Conservation (phyloP, 2,888 invertebrate species). For the Hipparchia semele region DNA sequence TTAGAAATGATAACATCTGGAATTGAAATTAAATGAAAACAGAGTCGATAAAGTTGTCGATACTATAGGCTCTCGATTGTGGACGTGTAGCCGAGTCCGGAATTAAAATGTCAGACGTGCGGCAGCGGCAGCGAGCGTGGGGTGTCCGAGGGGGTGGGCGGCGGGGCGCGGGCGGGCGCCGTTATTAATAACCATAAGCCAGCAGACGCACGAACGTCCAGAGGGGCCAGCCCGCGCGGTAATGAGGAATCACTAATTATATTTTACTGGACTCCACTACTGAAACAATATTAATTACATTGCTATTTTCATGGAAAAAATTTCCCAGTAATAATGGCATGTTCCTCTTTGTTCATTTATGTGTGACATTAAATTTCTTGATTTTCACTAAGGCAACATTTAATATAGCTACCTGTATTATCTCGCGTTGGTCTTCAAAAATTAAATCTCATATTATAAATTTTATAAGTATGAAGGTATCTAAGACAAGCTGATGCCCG, state of each 20-base stretch:
- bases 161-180: conserved; percentile 60
- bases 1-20: conserved; percentile 5
- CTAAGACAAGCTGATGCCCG: background rate
- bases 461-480: too few species aligned
- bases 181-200: conserved; percentile 84
- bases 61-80: conserved; percentile 59
- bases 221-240: conserved; percentile 79
- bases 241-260: conserved; percentile 84
- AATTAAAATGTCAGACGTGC: conserved; percentile 83
- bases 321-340: conserved; percentile 9
- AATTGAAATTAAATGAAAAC: conserved; percentile 55
- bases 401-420: too few species aligned
- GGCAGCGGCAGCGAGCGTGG: conserved; percentile 61
- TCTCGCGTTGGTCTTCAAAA: too few species aligned
- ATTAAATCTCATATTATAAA: background rate
- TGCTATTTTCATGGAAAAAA: conserved; percentile 45
- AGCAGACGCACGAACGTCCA: conserved; percentile 83
- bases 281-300: conserved; percentile 68
- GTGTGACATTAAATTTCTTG: conserved; percentile 11
- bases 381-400: background rate
- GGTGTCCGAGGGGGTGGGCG: conserved; percentile 64
- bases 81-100: conserved; percentile 71
- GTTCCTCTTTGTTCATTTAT: conserved; percentile 16
- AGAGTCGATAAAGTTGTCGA: conserved; percentile 73
- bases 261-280: conserved; percentile 80